A percentile compares a stretch with the other conserved stretches of the same genome.
Evolutionary conservation across 2,797 vertebrate species (phyloP).

Genomic region (Muscicapa striata): DNA sequence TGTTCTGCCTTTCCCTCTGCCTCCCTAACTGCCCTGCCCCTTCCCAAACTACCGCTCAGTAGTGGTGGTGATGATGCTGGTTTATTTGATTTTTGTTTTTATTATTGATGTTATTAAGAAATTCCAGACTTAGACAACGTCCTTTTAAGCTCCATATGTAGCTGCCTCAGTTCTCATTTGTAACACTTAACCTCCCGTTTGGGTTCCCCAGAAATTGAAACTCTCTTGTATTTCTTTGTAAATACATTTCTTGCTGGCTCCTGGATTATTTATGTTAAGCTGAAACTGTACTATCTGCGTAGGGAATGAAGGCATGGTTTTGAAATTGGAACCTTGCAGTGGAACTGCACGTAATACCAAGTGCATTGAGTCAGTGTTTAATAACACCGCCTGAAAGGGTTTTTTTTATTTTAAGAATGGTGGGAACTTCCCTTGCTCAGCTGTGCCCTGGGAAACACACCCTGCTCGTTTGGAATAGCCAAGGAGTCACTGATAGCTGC

Average conservation of each 20-base stretch:
- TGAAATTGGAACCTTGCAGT: conserved; percentile 25
- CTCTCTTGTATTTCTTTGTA: background rate
- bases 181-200: background rate
- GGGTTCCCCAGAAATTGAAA: background rate
- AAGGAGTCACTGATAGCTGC: background rate
- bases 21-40: too few relatives aligned
- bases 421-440: conserved; percentile 7
- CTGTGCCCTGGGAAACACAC: background rate
- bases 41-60: background rate
- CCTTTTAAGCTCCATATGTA: background rate
- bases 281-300: background rate
- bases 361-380: conserved; percentile 4
- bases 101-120: background rate
- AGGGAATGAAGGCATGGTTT: conserved; percentile 10
- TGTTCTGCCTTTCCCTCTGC: background rate
- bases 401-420: conserved; percentile 4
- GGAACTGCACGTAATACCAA: background rate
- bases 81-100: background rate
- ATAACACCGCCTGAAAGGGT: conserved; percentile 3
- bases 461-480: background rate
- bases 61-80: background rate
- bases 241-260: background rate
- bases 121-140: background rate
- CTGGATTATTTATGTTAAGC: background rate
- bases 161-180: background rate